Conservation (phyloP, 1,140 invertebrate genomes). For the Cepaea nemoralis region DNA sequence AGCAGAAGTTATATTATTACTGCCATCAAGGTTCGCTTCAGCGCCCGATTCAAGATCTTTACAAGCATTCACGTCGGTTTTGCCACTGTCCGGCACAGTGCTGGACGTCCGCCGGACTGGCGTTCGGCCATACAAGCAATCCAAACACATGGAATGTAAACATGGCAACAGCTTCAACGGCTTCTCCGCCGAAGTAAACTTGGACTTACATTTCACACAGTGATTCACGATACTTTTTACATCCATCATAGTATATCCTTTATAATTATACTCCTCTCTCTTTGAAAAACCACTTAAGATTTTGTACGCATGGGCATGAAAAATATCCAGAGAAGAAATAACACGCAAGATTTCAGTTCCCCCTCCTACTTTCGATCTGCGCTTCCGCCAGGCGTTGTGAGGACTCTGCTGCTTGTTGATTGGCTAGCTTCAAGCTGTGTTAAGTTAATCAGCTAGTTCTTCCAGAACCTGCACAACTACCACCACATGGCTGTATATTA, state of each 20-base stretch:
- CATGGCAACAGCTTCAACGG: constrained; percentile 86
- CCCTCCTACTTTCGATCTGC: constrained; percentile 32
- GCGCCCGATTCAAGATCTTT: not conserved
- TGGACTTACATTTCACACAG: constrained; percentile 77
- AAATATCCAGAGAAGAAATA: constrained; percentile 32
- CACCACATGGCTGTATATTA: too few relatives aligned
- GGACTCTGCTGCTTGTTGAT: constrained; percentile 24
- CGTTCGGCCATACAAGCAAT: constrained; percentile 78
- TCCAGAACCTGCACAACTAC: not conserved
- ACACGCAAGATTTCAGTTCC: constrained; percentile 13
- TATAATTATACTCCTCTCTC: not conserved
- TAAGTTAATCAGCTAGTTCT: not conserved
- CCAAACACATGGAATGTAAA: constrained; percentile 85
- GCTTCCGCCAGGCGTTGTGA: constrained; percentile 13
- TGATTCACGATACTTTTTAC: constrained; percentile 43
- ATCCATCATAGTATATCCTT: constrained; percentile 4
- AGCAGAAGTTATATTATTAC: not conserved
- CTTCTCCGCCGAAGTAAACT: constrained; percentile 74
- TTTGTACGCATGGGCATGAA: not conserved
- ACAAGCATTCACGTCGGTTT: not conserved
- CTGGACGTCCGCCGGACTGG: constrained; percentile 13
- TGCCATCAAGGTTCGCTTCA: not conserved
- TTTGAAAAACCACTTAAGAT: not conserved
- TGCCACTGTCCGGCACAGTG: not conserved
- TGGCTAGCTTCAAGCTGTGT: constrained; percentile 11